These are phyloP conservation scores for Troides oblongomaculatus DNA, from an alignment of 2,888 invertebrate genomes.

Conservation along the genomic window DNA sequence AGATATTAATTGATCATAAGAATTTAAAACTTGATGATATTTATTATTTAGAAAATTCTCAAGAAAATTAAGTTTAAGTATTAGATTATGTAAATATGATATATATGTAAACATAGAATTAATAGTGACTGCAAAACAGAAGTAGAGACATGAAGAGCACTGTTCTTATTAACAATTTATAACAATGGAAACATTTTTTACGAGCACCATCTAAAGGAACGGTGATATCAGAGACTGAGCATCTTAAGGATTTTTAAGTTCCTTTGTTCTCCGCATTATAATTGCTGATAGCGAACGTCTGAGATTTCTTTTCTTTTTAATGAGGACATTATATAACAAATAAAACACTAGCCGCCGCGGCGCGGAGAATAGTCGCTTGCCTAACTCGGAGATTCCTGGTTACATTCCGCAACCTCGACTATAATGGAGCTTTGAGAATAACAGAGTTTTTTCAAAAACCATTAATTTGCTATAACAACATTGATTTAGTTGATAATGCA, in stretches of 20 bases:
- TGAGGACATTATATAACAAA: background rate
- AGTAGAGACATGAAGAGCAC: background rate
- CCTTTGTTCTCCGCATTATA: conserved; percentile 19
- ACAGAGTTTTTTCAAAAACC: too few relatives aligned
- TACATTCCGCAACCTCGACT: too few relatives aligned
- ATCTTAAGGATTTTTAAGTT: conserved; percentile 11
- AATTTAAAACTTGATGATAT: background rate
- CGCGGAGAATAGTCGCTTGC: too few relatives aligned
- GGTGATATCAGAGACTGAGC: conserved; percentile 16
- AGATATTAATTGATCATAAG: too few relatives aligned
- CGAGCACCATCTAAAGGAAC: background rate
- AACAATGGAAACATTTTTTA: conserved; percentile 18
- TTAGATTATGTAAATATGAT: background rate
- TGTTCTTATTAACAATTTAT: background rate
- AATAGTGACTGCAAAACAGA: background rate
- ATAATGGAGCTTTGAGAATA: too few relatives aligned
- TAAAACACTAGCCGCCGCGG: background rate
- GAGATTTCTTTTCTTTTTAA: conserved; percentile 9
- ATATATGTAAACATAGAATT: background rate
- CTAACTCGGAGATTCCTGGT: too few relatives aligned
- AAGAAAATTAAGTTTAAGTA: background rate
- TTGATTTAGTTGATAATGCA: too few relatives aligned
- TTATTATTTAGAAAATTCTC: background rate
- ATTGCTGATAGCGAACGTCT: conserved; percentile 12
- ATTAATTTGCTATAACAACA: too few relatives aligned